These are phyloP conservation scores for Spodoptera frugiperda DNA, from an alignment of 1,140 invertebrate species.

Conservation along the genomic window DNA sequence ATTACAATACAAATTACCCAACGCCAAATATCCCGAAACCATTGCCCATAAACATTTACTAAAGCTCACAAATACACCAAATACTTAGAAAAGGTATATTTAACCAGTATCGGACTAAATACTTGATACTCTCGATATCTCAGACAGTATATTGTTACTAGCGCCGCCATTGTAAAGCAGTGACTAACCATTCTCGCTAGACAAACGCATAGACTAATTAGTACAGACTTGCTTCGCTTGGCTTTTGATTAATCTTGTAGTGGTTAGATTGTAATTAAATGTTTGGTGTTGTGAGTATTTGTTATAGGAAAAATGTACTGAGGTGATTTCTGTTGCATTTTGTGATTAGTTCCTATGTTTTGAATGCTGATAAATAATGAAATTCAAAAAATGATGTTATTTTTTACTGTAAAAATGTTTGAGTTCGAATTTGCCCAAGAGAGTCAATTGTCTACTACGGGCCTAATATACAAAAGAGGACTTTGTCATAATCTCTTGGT, in stretches of 20 bases:
- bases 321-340: too few relatives aligned
- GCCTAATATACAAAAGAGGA: too few relatives aligned
- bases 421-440: too few relatives aligned
- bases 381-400: too few relatives aligned
- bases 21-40: not conserved
- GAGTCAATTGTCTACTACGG: too few relatives aligned
- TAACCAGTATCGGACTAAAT: conserved; percentile 71
- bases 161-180: conserved; percentile 65
- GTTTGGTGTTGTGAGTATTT: not conserved
- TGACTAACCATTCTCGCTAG: conserved; percentile 71
- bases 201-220: conserved; percentile 62
- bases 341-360: too few relatives aligned
- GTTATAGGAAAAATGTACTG: too few relatives aligned
- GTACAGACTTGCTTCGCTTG: not conserved
- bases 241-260: not conserved
- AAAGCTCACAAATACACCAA: not conserved
- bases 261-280: not conserved
- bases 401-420: too few relatives aligned
- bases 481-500: too few relatives aligned
- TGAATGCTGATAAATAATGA: too few relatives aligned
- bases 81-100: conserved; percentile 24
- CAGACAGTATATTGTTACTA: conserved; percentile 51
- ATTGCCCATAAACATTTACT: not conserved
- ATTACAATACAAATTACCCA: not conserved
- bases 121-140: conserved; percentile 58